These are phyloP conservation scores for Drosophila punjabiensis DNA, from an alignment of 1,140 invertebrate genomes.

Conservation along the genomic window DNA sequence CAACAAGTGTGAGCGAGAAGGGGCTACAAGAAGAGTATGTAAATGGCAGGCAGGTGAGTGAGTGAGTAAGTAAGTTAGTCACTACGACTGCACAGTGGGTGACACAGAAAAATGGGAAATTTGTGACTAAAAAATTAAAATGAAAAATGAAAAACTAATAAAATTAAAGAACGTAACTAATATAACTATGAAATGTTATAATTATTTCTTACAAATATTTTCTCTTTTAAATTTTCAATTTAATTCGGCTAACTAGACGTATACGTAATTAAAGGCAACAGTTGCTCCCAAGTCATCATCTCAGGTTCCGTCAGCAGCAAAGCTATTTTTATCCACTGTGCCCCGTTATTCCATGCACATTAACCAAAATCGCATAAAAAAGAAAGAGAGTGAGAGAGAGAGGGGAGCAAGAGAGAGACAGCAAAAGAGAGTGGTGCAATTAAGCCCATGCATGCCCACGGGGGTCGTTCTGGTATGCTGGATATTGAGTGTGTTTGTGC, in stretches of 20 bases:
- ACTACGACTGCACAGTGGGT: slow-evolving; percentile 17
- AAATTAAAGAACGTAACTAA: too few species aligned
- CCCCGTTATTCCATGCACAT: slow-evolving; percentile 49
- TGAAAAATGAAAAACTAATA: too few species aligned
- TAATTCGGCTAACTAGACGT: neutral
- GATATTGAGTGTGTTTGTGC: slow-evolving; percentile 6
- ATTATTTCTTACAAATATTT: too few species aligned
- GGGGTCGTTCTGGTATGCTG: slow-evolving; percentile 58
- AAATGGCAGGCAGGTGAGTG: slow-evolving; percentile 16
- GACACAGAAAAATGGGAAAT: neutral
- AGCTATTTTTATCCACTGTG: slow-evolving; percentile 14
- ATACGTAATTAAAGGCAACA: neutral
- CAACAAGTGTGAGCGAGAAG: neutral
- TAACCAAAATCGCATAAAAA: slow-evolving; percentile 45
- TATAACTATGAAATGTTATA: too few species aligned
- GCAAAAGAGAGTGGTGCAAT: slow-evolving; percentile 54
- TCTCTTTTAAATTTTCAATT: neutral
- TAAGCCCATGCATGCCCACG: slow-evolving; percentile 64
- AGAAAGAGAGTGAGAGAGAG: neutral
- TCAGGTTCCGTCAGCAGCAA: neutral
- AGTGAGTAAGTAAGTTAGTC: slow-evolving; percentile 21
- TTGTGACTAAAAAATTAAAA: neutral
- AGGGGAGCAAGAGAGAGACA: neutral
- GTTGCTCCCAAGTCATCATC: neutral
- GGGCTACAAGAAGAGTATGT: neutral